Base-by-base conservation (phyloP, 2,797 vertebrate genomes). In the Onychomys arenicola region DNA sequence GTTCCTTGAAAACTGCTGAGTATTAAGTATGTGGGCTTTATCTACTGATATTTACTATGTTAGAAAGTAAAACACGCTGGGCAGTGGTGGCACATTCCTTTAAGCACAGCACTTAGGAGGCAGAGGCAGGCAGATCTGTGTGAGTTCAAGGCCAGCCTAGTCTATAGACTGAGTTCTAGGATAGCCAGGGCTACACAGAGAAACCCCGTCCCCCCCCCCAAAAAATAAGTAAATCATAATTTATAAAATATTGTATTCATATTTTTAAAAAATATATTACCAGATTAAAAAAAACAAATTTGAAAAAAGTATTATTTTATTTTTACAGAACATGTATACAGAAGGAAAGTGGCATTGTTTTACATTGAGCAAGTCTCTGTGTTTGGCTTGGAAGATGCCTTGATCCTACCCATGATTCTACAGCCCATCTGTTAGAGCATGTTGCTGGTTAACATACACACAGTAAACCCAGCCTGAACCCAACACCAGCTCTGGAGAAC, bases 31-130 rank as follows among this genome's bases (percentile, higher is more conserved):
- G 1, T 75, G 52, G 3, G 34, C 19, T 65, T 93, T 27, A 59
- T 7, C 40, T 78, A 71, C 46, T 69, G 37, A 55, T 71, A 93
- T n/a, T 77, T 81, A 61, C 85, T 82, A 57, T 85, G 32, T 55
- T 91, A 89, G 46, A 82, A 96, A 94, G 65, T 71, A 75, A 95
- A 95, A 69, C 71, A 73, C 7, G 1, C n/a, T 25, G 37, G 21
- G 37, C 71, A 73, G 21, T 73, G 21, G 71, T 73, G 71, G 71
- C 1, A 1, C 10, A 40, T 2, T 0, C 37, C 21, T 73, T 25
- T 73, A 73, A 40, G 40, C 21, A 37, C 71, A 73, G 69, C 19
- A 73, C 27, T 65, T 65, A 65, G 27, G 63, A 32, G 10, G 27
- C 69, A 73, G n/a, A 73, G 21, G 69, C 69, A 25, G 10, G 37